Evolutionary conservation across 2,888 invertebrate species (phyloP).

Genomic region (Malachius bipustulatus): DNA sequence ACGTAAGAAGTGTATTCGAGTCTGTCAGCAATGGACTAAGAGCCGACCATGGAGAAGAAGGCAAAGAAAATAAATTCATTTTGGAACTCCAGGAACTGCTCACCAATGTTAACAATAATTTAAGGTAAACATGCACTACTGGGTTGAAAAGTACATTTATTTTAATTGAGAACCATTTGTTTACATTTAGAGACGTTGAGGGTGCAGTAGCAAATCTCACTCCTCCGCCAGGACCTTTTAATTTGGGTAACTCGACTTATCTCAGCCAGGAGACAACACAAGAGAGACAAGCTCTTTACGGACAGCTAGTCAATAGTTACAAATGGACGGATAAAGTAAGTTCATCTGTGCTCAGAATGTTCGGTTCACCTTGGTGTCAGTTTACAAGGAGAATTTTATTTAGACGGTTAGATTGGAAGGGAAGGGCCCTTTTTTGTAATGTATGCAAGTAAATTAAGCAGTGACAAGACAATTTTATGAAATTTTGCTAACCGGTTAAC

Average conservation of each 20-base stretch:
- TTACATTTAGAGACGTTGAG: conserved; percentile 60
- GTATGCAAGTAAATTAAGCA: no score
- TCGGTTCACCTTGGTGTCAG: no score
- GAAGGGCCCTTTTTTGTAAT: no score
- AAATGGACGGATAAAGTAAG: conserved; percentile 84
- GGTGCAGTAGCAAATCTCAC: conserved; percentile 58
- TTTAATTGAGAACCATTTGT: background rate
- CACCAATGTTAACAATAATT: conserved; percentile 65
- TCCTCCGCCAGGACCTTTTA: conserved; percentile 70
- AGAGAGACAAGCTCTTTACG: conserved; percentile 79
- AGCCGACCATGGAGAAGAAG: conserved; percentile 70
- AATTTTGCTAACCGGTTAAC: no score
- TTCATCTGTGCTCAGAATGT: background rate
- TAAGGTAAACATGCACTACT: conserved; percentile 43
- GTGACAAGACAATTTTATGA: no score
- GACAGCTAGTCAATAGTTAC: conserved; percentile 77
- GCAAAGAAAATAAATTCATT: conserved; percentile 60
- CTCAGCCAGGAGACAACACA: conserved; percentile 84
- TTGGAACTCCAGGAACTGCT: conserved; percentile 72
- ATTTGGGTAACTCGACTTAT: conserved; percentile 72
- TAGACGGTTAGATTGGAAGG: no score
- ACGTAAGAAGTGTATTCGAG: conserved; percentile 76
- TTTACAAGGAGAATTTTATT: no score
- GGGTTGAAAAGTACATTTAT: conserved; percentile 3
- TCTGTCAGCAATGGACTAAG: conserved; percentile 70